Evolutionary conservation across 1,140 invertebrate species (phyloP).

Genomic region (Pogonognathellus flavescens): DNA sequence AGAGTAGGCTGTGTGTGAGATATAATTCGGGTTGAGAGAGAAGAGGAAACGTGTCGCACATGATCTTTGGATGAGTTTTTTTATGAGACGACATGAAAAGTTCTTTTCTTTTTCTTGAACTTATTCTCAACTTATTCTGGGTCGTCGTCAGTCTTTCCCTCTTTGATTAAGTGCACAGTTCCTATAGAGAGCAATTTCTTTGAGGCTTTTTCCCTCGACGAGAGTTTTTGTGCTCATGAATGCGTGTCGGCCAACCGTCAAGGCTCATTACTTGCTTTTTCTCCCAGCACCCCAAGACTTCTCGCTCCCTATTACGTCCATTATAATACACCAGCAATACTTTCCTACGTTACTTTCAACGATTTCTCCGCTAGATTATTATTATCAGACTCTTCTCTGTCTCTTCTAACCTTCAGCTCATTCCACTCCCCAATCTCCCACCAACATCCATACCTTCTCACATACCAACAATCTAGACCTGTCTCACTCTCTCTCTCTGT

Average conservation of each 20-base stretch:
- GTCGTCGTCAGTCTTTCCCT: conserved; percentile 45
- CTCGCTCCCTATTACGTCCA: conserved; percentile 28
- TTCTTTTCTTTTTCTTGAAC: conserved; percentile 46
- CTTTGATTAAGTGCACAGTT: conserved; percentile 54
- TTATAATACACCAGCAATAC: not conserved
- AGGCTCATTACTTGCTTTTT: conserved; percentile 51
- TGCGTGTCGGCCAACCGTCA: conserved; percentile 54
- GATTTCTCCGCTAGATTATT: conserved; percentile 21
- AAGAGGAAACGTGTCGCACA: conserved; percentile 50
- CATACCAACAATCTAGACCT: conserved; percentile 12
- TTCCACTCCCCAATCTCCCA: not conserved
- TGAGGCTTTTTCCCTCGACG: conserved; percentile 53
- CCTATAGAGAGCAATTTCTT: conserved; percentile 50
- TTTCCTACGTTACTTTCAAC: not conserved
- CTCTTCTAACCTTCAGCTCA: not conserved
- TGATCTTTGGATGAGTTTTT: conserved; percentile 54
- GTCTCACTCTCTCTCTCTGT: conserved; percentile 18
- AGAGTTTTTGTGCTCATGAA: conserved; percentile 55
- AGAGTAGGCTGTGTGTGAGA: not conserved
- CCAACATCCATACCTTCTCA: not conserved
- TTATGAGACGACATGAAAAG: conserved; percentile 54
- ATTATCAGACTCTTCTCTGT: conserved; percentile 7
- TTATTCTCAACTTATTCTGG: not conserved
- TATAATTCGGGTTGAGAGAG: conserved; percentile 26
- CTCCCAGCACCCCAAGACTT: conserved; percentile 38